phyloP scores from a whole-genome alignment of 2,888 invertebrate species.

The Perizoma flavofasciatum region DNA sequence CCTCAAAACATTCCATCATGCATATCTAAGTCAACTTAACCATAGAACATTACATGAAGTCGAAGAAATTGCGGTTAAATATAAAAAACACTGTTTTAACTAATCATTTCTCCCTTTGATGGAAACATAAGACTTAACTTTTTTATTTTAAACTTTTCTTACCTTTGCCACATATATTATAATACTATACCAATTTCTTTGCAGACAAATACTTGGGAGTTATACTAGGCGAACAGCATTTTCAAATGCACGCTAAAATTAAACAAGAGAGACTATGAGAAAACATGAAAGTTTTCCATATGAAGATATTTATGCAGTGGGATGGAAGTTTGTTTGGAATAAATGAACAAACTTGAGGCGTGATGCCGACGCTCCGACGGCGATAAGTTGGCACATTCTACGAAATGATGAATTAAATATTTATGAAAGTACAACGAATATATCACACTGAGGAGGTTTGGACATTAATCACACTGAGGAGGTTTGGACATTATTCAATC shows the following conservation, averaged over 20 bases:
- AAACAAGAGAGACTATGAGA: slow-evolving; percentile 39
- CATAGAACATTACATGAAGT: no score
- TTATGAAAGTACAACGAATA: slow-evolving; percentile 33
- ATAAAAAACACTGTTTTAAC: no score
- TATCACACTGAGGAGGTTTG: slow-evolving; percentile 15
- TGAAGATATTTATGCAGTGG: slow-evolving; percentile 54
- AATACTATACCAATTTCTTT: no score
- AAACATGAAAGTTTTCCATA: slow-evolving; percentile 50
- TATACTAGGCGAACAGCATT: slow-evolving; percentile 15
- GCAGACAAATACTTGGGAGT: not conserved
- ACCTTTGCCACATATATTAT: no score
- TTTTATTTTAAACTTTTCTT: no score
- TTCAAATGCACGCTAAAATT: slow-evolving; percentile 31
- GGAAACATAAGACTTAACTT: no score
- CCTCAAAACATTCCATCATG: no score
- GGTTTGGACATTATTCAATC: slow-evolving; percentile 23
- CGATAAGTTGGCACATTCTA: slow-evolving; percentile 50
- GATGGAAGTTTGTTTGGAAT: slow-evolving; percentile 48
- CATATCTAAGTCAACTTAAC: no score
- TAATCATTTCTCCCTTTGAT: no score
- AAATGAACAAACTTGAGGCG: slow-evolving; percentile 54
- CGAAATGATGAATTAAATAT: slow-evolving; percentile 45
- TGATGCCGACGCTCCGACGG: slow-evolving; percentile 43
- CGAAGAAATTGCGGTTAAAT: no score
- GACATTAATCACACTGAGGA: slow-evolving; percentile 24